Evolutionary conservation across 2,888 invertebrate species (phyloP), one percentile per base, ranked within the genome.

Genomic region (Oligia fasciuncula): DNA sequence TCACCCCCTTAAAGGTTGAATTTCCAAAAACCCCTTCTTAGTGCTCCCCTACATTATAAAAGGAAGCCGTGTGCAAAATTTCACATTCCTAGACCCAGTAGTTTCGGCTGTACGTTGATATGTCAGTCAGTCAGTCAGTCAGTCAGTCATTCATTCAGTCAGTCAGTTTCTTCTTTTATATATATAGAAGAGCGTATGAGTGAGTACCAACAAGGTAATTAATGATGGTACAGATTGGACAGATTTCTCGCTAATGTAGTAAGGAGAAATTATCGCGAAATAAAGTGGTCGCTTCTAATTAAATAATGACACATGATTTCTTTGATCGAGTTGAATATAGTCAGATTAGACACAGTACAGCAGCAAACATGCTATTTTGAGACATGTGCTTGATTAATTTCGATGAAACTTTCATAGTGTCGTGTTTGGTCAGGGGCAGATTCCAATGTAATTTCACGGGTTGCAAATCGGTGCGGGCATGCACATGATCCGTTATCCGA

Each of bases 401-500:
- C 65, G 70, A 77, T 83, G 73, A 84, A 71, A 78, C 68, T 77
- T 79, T 83, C 78, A 54, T 71, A 46, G 49, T 74, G 70, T 74
- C 68, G 69, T 73, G 65, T 68, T 76, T 63, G 72, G 81, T 77
- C 76, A 79, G 67, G 68, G 66, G 77, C 62, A 80, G 75, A 81
- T 77, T 73, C 49, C 73, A 82, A 70, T 79, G 74, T 80, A 86
- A 88, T 89, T 88, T 82, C 73, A 81, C 85, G 78, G 87, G 74
- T 84, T 84, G 89, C 87, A 87, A 88, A 89, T 87, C 86, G 82
- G 80, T 86, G 86, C 81, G 80, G 90, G 88, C 91, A 89, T 90
- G 91, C 89, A 89, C 84, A 90, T 85, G 86, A 90, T 85, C 93
- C 93, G 94, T 93, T 93, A 93, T 89, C 86, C 87, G 86, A 88